phyloP scores from a whole-genome alignment of 2,113 vertebrate genomes.

The Pseudopodoces humilis region DNA sequence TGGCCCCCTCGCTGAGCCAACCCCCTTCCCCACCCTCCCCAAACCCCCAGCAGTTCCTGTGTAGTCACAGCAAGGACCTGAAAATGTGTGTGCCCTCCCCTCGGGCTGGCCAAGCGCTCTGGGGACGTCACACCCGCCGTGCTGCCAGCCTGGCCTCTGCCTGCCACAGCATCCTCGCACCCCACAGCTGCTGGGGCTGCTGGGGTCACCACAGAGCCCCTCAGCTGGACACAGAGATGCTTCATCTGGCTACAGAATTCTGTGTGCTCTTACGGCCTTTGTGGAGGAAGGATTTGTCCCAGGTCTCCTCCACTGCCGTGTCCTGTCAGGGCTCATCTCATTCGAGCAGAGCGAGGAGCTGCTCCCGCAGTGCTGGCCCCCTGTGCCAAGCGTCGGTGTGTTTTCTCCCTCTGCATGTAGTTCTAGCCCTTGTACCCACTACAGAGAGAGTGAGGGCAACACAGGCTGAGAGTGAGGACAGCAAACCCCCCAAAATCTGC shows the following conservation, averaged over 20 bases:
- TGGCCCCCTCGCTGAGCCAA: neutral
- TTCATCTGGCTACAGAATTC: neutral
- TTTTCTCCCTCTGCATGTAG: neutral
- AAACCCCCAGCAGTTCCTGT: rapidly evolving
- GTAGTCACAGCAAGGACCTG: neutral
- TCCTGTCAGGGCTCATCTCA: neutral
- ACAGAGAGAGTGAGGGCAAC: neutral
- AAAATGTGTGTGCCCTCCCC: rapidly evolving
- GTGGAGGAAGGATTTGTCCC: neutral
- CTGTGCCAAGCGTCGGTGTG: rapidly evolving
- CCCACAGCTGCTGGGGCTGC: neutral
- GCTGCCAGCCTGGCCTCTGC: neutral
- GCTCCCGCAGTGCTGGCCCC: neutral
- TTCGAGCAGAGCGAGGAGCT: neutral
- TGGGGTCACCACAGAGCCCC: neutral
- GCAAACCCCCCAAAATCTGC: neutral
- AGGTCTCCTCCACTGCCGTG: rapidly evolving
- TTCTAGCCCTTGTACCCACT: neutral
- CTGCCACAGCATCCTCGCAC: rapidly evolving
- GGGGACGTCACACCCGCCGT: rapidly evolving
- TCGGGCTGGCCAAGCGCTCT: rapidly evolving
- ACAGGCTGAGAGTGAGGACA: neutral
- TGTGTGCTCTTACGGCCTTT: neutral
- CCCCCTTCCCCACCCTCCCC: neutral
- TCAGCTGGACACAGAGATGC: rapidly evolving